Evolutionary conservation across 2,888 invertebrate genomes (phyloP).

Genomic region (Cylloceria caligata): DNA sequence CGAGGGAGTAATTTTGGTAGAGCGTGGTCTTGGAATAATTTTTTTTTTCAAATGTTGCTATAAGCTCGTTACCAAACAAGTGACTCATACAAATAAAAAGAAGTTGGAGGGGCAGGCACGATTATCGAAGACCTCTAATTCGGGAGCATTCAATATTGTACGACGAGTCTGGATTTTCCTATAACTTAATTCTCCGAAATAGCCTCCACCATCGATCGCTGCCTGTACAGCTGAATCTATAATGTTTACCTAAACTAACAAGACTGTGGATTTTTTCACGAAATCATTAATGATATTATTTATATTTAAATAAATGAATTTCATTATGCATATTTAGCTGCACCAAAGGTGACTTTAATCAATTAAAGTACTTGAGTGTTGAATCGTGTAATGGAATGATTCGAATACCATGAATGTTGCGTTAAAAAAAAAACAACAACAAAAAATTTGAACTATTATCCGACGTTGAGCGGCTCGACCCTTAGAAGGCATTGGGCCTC

Average conservation of each 20-base stretch:
- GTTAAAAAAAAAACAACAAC: not conserved
- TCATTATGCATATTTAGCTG: not conserved
- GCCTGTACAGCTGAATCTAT: not conserved
- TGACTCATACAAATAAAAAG: too few species aligned
- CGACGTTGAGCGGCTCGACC: not conserved
- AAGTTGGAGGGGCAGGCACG: not conserved
- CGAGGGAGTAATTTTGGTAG: too few species aligned
- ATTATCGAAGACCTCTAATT: not conserved
- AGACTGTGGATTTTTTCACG: too few species aligned
- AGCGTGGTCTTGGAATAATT: too few species aligned
- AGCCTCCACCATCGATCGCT: not conserved
- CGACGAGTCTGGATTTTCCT: constrained; percentile 10
- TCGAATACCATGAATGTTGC: not conserved
- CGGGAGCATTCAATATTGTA: not conserved
- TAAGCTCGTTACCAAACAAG: too few species aligned
- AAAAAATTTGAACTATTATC: not conserved
- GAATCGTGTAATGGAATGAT: not conserved
- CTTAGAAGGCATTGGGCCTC: not conserved
- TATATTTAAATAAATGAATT: too few species aligned
- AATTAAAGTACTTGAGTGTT: not conserved
- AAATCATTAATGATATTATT: too few species aligned
- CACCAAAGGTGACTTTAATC: not conserved
- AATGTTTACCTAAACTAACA: too few species aligned
- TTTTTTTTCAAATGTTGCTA: too few species aligned
- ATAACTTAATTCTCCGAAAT: not conserved